Evolutionary conservation across 2,888 invertebrate genomes (phyloP), one percentile per base, ranked within the genome.

Genomic region (Pharmacophagus antenor): DNA sequence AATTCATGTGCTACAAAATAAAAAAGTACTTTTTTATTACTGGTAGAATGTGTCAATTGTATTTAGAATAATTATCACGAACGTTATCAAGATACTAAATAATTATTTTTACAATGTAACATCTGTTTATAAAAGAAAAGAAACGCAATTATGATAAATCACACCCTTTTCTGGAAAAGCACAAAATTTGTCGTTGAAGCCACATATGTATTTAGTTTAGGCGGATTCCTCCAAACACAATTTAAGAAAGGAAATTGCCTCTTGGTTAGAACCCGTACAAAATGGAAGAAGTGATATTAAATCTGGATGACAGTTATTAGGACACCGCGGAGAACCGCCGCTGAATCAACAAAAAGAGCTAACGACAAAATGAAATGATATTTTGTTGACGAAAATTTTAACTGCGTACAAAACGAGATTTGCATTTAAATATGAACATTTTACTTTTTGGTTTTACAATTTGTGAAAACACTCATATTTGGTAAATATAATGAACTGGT

Each of bases 291-390:
- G 80, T 79, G 82, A 88, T 88, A 89, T 89, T 86, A 89, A 89
- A 88, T 88, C 85, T 83, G 80, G 80, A 83, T 86, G 88, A 85
- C 88, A 88, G 87, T 85, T 87, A 88, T 88, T 85, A 88, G 83
- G 80, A 79, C 66, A 68, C 72, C 74, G 79, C 73, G 67, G 81
- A 81, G 76, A 72, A 49, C 59, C 55, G 46, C 22, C 49, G 52
- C 52, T 58, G 59, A 54, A 61, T 61, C 50, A 70, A 73, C 74
- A 76, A 73, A 80, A 82, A 76, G 72, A 77, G 77, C 74, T 77
- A 67, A 65, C 71, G 74, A 73, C 73, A 72, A 73, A 78, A 79
- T 76, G 74, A 79, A 70, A 74, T 77, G 71, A 76, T 77, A 79
- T 80, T 80, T 74, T 74, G 71, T 72, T 76, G 70, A 70, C 64